Evolutionary conservation across 2,888 invertebrate genomes (phyloP).

Genomic region (Ischnus inquisitorius): DNA sequence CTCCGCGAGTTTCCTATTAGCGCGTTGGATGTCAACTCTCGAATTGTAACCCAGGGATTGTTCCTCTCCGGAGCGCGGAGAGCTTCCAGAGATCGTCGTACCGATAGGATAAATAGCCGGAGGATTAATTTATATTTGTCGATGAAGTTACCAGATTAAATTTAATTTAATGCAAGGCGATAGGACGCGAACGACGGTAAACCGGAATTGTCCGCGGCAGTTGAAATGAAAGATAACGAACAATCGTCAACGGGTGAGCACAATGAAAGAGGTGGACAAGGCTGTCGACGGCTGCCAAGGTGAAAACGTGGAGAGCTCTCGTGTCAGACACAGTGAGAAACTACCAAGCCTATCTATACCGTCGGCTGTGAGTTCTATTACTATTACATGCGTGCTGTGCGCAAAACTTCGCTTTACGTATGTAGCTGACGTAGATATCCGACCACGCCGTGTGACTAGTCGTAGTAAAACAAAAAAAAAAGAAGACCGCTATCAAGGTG

Average conservation of each 20-base stretch:
- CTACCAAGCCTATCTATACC: slow-evolving; percentile 27
- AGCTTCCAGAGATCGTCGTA: not conserved
- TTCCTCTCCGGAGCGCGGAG: not conserved
- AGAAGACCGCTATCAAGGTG: slow-evolving; percentile 47
- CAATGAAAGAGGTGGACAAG: slow-evolving; percentile 47
- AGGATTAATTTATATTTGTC: not conserved
- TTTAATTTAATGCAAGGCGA: not conserved
- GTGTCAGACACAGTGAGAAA: slow-evolving; percentile 53
- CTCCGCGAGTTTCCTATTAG: slow-evolving; percentile 29
- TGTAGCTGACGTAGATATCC: slow-evolving; percentile 18
- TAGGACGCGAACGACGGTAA: not conserved
- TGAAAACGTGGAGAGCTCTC: slow-evolving; percentile 50
- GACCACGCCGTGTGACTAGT: slow-evolving; percentile 11
- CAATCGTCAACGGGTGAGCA: slow-evolving; percentile 27
- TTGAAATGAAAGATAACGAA: slow-evolving; percentile 6
- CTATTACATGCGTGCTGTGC: not conserved
- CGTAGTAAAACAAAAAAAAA: slow-evolving; percentile 30
- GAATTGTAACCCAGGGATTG: not conserved
- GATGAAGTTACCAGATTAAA: not conserved
- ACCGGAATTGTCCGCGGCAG: not conserved
- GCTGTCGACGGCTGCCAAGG: slow-evolving; percentile 47
- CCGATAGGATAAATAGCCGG: not conserved
- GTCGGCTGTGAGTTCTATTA: slow-evolving; percentile 21
- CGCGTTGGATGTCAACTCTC: not conserved
- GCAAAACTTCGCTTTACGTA: not conserved